Evolutionary conservation across 2,113 vertebrate species (phyloP), one percentile per base, ranked within the genome.

Genomic region (Alligator mississippiensis): DNA sequence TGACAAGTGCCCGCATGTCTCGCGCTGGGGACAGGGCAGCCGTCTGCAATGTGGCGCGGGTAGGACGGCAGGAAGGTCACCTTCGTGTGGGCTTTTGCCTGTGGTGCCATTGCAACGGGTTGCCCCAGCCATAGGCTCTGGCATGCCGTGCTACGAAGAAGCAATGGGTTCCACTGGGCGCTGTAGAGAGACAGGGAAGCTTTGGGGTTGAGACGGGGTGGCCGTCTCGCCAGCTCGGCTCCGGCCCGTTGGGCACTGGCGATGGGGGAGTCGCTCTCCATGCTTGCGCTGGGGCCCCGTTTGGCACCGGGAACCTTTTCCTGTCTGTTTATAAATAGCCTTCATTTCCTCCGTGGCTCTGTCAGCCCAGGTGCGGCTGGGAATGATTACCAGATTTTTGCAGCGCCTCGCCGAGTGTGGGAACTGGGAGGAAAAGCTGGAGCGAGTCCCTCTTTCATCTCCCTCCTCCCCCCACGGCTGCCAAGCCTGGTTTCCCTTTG

Each of bases 401-500:
- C 76, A 59, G 30, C 18, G 84, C 84, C 9, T 85, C 72, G 74
- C 95, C 5, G 96, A 97, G 96, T 96, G 97, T 97, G 97, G 97
- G 97, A 97, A 96, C 96, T 92, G 96, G 95, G 90, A 88, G 93
- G 54, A 93, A 95, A 92, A 92, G 94, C 96, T 95, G 95, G 70
- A 96, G 96, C 92, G 94, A 95, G n/a, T 92, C 95, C 95, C 93
- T 82, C 95, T 96, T 96, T 96, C 97, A 95, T 96, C 95, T 94
- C 94, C 96, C 94, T 92, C 96, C 87, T 94, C 96, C 93, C 93
- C 93, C 85, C 8, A 24, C 0, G 87, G 84, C 95, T 95, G 96
- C 97, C 96, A 95, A 94, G 96, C 94, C 90, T 93, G 95, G 94
- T 93, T 96, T 96, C 95, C 96, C 96, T 96, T 95, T 92, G 94